These are phyloP conservation scores for Stenichneumon culpator DNA, from an alignment of 2,888 invertebrate species.

Conservation along the genomic window DNA sequence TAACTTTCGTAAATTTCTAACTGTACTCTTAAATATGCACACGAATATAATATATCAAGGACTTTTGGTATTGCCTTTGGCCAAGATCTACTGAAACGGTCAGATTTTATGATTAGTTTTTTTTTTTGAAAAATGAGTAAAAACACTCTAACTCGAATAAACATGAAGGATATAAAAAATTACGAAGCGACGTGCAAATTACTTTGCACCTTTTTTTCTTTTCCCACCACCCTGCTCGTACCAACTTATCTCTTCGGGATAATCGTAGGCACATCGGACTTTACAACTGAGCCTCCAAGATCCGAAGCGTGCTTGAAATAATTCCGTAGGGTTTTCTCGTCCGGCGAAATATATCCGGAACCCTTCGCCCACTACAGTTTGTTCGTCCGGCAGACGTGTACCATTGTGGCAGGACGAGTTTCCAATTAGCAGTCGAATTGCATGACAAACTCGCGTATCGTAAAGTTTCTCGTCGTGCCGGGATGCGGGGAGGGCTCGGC, in stretches of 20 bases:
- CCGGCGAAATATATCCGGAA: conserved; percentile 48
- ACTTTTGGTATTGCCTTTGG: no score
- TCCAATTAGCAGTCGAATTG: conserved; percentile 65
- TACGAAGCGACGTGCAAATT: no score
- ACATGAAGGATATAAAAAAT: no score
- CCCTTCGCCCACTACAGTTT: conserved; percentile 63
- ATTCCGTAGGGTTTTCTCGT: conserved; percentile 49
- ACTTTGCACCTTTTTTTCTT: background rate
- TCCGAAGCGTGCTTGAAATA: conserved; percentile 23
- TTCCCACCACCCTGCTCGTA: background rate
- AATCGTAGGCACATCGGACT: background rate
- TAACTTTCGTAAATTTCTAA: no score
- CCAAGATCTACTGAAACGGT: no score
- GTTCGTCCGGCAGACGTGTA: conserved; percentile 36
- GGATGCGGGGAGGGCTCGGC: conserved; percentile 1
- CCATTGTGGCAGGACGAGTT: conserved; percentile 52
- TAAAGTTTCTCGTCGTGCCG: conserved; percentile 42
- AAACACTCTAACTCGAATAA: no score
- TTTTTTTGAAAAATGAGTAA: background rate
- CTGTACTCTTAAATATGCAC: no score
- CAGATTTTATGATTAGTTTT: background rate
- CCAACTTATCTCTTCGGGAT: background rate
- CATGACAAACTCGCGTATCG: conserved; percentile 61
- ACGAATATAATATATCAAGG: no score
- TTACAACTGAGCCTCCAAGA: conserved; percentile 11